These are phyloP conservation scores for Amblyteles armatorius DNA, from an alignment of 2,888 invertebrate genomes.

Conservation along the genomic window DNA sequence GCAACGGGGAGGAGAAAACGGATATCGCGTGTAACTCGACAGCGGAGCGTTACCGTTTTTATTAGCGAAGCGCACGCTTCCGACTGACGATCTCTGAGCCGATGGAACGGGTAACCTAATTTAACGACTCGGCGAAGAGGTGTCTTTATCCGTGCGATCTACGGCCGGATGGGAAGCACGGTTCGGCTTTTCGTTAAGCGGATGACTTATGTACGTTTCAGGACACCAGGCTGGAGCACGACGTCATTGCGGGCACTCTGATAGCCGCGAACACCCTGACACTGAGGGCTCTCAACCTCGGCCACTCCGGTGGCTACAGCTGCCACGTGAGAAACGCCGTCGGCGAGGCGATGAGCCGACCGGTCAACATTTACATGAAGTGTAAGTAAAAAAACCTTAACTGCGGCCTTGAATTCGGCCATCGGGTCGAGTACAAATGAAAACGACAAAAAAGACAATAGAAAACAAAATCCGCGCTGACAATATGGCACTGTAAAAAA, in stretches of 20 bases:
- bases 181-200: constrained; percentile 3
- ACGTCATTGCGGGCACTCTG: constrained; percentile 89
- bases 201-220: constrained; percentile 80
- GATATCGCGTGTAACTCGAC: constrained; percentile 6
- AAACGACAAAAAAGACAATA: neutral
- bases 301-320: constrained; percentile 91
- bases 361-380: constrained; percentile 90
- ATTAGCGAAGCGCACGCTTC: neutral
- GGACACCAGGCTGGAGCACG: constrained; percentile 89
- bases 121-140: neutral
- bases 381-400: constrained; percentile 87
- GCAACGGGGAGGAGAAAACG: constrained; percentile 6
- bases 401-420: too few species aligned
- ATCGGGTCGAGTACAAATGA: neutral
- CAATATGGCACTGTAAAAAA: neutral
- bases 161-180: neutral
- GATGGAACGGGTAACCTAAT: neutral
- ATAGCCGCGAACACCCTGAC: constrained; percentile 89
- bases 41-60: constrained; percentile 13
- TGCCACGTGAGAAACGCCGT: constrained; percentile 93
- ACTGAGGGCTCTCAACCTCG: constrained; percentile 89
- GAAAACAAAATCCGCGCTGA: neutral
- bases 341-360: constrained; percentile 92
- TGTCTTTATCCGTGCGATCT: neutral
- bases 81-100: neutral